Base-by-base conservation (phyloP, 2,113 vertebrate genomes). In the Thomomys bottae region DNA sequence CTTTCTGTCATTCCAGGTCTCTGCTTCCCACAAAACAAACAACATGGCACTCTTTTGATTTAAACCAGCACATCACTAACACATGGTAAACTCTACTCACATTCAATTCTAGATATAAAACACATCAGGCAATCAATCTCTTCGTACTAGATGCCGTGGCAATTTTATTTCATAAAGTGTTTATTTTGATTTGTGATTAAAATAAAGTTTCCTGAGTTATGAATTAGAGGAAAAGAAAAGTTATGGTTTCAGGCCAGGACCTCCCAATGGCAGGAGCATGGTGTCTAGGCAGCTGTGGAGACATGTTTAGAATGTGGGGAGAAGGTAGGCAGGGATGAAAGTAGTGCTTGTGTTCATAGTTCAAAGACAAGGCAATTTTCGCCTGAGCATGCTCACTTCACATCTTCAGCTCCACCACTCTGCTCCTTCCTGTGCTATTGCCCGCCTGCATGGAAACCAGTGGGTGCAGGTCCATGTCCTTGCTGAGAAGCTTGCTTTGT, bases 141-240 rank as follows among this genome's bases (percentile, higher is more conserved):
- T 57, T n/a, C 64, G 38, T 21, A 32, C n/a, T 45, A 49, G 67
- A 26, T 79, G 8, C 4, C 14, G 17, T 14, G 17, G 63, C 59
- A 45, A 61, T 32, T 90, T 76, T 86, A 32, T 80, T 63, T 94
- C 67, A 12, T 10, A 8, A 14, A 23, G 9, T 23, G 18, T 82
- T 88, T 67, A 11, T 71, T 85, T 87, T 72, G 38, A 45, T 88
- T 78, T 86, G 10, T 40, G 57, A 82, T 49, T 81, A 68, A 64
- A 68, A 8, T 20, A n/a, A 82, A 40, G 2, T 15, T 71, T 84
- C 49, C 67, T 54, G 57, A 61, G 66, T 84, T 78, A 36, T 78
- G 76, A 64, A 61, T 32, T 70, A 40, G 45, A 90, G 45, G 21
- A 34, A 66, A 75, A 54, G 67, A 80, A 24, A 71, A 64, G 40